These are phyloP conservation scores for Lepetodrilus schrolli DNA, from an alignment of 2,888 invertebrate species.

Conservation along the genomic window DNA sequence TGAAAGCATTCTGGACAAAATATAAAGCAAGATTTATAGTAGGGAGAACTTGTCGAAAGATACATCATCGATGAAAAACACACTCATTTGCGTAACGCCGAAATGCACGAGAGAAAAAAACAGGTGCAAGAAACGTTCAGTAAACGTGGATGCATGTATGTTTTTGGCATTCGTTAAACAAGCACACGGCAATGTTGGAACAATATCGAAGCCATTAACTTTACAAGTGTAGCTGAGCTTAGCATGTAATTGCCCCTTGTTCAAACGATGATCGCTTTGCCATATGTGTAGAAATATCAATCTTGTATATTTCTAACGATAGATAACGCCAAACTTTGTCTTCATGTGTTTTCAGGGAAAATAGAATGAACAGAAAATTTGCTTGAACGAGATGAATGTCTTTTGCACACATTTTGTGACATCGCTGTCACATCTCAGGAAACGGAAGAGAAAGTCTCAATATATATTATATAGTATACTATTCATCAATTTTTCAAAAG, in stretches of 20 bases:
- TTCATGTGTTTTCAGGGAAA: background rate
- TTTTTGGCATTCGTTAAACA: constrained; percentile 4
- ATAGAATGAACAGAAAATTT: background rate
- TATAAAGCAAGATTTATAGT: constrained; percentile 2
- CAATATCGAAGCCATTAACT: constrained; percentile 21
- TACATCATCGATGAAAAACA: background rate
- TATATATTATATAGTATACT: too few species aligned
- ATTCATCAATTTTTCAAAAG: too few species aligned
- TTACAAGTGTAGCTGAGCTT: constrained; percentile 9
- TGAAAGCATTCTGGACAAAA: background rate
- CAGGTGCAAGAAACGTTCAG: background rate
- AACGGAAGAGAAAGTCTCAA: too few species aligned
- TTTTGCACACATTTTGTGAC: background rate
- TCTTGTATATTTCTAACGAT: background rate
- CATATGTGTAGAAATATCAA: background rate
- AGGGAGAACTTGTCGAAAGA: constrained; percentile 4
- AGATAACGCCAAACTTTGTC: background rate
- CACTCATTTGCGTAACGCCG: constrained; percentile 11
- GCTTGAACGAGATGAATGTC: background rate
- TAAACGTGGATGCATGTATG: background rate
- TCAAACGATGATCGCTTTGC: constrained; percentile 12
- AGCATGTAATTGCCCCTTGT: constrained; percentile 15
- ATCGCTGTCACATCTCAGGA: too few species aligned
- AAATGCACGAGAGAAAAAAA: background rate
- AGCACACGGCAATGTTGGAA: constrained; percentile 10